phyloP scores from a whole-genome alignment of 2,888 invertebrate genomes.

The Carcina quercana region DNA sequence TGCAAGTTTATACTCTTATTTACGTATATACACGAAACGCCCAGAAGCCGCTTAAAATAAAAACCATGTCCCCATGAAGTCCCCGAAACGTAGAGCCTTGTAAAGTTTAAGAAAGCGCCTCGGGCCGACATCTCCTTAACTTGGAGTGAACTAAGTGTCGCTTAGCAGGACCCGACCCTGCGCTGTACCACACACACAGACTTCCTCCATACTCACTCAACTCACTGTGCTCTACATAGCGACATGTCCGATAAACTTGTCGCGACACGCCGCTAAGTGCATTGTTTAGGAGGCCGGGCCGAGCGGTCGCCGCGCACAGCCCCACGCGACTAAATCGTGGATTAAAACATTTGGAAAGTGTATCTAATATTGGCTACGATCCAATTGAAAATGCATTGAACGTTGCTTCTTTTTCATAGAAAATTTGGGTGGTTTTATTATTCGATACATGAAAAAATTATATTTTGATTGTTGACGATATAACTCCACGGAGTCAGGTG shows the following conservation, averaged over 20 bases:
- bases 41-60: too few species aligned
- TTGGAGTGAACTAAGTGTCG: constrained; percentile 25
- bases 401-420: too few species aligned
- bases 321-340: background rate
- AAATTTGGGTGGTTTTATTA: too few species aligned
- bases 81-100: constrained; percentile 23
- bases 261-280: constrained; percentile 33
- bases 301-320: background rate
- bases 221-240: constrained; percentile 26
- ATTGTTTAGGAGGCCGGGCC: constrained; percentile 30
- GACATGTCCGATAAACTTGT: constrained; percentile 39
- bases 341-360: too few species aligned
- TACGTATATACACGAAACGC: too few species aligned
- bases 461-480: too few species aligned
- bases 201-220: constrained; percentile 9
- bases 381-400: too few species aligned
- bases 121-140: constrained; percentile 26
- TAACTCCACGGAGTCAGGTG: too few species aligned
- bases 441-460: too few species aligned
- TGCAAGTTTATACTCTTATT: constrained; percentile 11
- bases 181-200: background rate
- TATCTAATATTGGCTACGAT: too few species aligned
- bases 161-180: too few species aligned
- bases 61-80: constrained; percentile 25
- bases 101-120: constrained; percentile 24